These are phyloP conservation scores for Megaleporinus macrocephalus DNA, from an alignment of 2,113 vertebrate genomes.

Conservation along the genomic window DNA sequence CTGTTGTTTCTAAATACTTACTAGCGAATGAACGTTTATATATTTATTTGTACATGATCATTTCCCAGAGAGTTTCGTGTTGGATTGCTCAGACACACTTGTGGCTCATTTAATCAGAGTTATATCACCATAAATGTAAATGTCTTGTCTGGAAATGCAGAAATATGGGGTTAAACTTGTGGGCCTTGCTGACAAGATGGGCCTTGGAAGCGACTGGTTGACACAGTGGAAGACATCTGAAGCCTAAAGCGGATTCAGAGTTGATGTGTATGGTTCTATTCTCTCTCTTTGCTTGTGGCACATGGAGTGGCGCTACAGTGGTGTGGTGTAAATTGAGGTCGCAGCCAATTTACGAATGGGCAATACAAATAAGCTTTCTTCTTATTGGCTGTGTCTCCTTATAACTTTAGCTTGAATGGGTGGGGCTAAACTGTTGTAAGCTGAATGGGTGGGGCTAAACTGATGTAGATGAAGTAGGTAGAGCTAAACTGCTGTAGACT, in stretches of 20 bases:
- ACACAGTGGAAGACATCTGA: constrained; percentile 9
- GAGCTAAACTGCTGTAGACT: too few relatives aligned
- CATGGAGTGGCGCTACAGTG: constrained; percentile 31
- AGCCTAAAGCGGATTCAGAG: not conserved
- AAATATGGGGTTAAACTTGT: not conserved
- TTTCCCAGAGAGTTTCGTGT: too few relatives aligned
- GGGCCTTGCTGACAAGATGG: not conserved
- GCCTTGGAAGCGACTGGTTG: not conserved
- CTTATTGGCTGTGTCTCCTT: too few relatives aligned
- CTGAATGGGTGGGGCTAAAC: too few relatives aligned
- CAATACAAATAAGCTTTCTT: too few relatives aligned
- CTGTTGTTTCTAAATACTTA: not conserved
- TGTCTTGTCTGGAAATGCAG: constrained; percentile 6
- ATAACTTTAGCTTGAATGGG: too few relatives aligned
- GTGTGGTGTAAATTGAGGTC: constrained; percentile 60
- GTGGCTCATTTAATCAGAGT: constrained; percentile 85
- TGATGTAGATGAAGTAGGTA: too few relatives aligned
- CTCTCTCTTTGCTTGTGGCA: constrained; percentile 56
- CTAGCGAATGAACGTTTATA: not conserved
- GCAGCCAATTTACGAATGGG: too few relatives aligned
- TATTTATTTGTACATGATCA: not conserved
- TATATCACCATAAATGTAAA: constrained; percentile 24
- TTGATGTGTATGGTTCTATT: constrained; percentile 31
- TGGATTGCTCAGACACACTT: constrained; percentile 89
- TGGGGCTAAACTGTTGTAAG: too few relatives aligned